These are phyloP conservation scores for Serrognathus titanus DNA, from an alignment of 2,888 invertebrate species.

Conservation along the genomic window DNA sequence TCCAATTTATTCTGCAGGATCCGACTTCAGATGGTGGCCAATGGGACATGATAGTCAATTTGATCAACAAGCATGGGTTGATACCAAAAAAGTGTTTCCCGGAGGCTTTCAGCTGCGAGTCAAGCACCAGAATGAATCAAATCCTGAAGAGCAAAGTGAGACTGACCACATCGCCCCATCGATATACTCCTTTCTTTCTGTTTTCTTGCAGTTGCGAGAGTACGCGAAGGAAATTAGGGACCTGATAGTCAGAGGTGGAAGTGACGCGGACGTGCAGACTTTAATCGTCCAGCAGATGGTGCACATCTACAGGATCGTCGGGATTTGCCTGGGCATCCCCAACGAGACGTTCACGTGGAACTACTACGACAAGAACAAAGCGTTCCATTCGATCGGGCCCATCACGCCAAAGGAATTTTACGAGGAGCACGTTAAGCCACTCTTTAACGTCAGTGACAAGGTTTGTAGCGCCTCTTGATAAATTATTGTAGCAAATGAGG, in stretches of 20 bases:
- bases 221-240: constrained; percentile 71
- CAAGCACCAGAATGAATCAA: constrained; percentile 70
- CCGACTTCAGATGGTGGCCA: constrained; percentile 86
- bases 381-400: constrained; percentile 69
- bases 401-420: constrained; percentile 80
- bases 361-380: constrained; percentile 79
- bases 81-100: constrained; percentile 87
- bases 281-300: constrained; percentile 69
- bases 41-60: constrained; percentile 89
- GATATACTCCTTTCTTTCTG: background rate
- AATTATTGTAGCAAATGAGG: background rate
- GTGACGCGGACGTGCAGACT: constrained; percentile 60
- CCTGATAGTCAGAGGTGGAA: constrained; percentile 58
- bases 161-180: background rate
- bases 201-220: constrained; percentile 66
- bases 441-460: constrained; percentile 80
- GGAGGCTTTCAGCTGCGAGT: constrained; percentile 75
- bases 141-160: constrained; percentile 78
- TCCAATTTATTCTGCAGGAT: constrained; percentile 57
- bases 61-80: constrained; percentile 82
- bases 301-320: constrained; percentile 75
- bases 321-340: constrained; percentile 81
- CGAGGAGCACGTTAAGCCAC: constrained; percentile 69
- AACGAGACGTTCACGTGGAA: constrained; percentile 77
- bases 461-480: constrained; percentile 43